Evolutionary conservation across 2,797 vertebrate genomes (phyloP).

Genomic region (Phoeniculus purpureus): DNA sequence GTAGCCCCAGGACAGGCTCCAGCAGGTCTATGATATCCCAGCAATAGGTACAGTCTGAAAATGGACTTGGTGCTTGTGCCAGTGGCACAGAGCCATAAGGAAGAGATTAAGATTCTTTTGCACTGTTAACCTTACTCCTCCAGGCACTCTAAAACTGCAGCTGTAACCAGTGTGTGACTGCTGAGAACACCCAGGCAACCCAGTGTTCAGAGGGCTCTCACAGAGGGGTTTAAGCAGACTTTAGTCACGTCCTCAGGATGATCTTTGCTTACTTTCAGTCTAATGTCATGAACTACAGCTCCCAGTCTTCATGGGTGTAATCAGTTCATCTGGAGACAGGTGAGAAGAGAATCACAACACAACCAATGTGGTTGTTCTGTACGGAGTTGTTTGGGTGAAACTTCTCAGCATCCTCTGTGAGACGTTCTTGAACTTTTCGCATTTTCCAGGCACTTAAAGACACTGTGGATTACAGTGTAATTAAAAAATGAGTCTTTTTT

Average conservation of each 20-base stretch:
- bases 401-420: not conserved
- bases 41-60: not conserved
- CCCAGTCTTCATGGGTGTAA: not conserved
- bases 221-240: not conserved
- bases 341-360: not conserved
- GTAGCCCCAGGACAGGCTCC: not conserved
- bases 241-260: not conserved
- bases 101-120: not conserved
- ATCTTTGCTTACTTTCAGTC: not conserved
- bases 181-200: not conserved
- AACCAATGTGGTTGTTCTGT: not conserved
- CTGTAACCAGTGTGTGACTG: not conserved
- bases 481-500: conserved; percentile 63
- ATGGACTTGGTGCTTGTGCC: not conserved
- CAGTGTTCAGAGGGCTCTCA: not conserved
- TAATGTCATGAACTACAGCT: not conserved
- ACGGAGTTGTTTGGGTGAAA: not conserved
- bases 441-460: conserved; percentile 49
- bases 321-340: not conserved
- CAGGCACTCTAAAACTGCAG: not conserved
- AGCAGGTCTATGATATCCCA: not conserved
- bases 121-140: not conserved
- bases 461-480: conserved; percentile 39
- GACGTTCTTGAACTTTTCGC: not conserved
- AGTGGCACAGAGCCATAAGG: not conserved